These are phyloP conservation scores for Buphagus erythrorhynchus DNA, from an alignment of 2,797 vertebrate species.

Conservation along the genomic window DNA sequence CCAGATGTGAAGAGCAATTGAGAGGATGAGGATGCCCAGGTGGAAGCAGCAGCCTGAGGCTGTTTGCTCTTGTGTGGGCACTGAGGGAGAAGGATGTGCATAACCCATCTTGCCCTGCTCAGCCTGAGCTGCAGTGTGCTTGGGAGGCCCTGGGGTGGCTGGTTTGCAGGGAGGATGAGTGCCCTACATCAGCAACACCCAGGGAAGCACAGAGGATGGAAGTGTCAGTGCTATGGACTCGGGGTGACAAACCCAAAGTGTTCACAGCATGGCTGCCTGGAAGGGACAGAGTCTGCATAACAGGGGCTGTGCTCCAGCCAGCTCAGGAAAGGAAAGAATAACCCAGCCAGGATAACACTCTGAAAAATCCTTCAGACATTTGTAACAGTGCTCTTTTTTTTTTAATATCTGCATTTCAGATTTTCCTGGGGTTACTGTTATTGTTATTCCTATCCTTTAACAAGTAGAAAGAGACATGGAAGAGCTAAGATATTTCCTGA, in stretches of 20 bases:
- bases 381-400: background rate
- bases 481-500: background rate
- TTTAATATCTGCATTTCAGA: background rate
- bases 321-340: background rate
- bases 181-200: background rate
- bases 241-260: background rate
- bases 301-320: background rate
- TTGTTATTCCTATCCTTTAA: background rate
- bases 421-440: background rate
- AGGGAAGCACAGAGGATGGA: background rate
- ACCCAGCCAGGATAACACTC: background rate
- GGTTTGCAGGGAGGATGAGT: fast-evolving
- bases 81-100: background rate
- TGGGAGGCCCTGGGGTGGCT: background rate
- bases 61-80: background rate
- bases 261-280: background rate
- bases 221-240: background rate
- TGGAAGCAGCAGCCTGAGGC: fast-evolving
- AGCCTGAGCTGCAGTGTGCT: background rate
- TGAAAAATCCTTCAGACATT: background rate
- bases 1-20: background rate
- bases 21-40: background rate
- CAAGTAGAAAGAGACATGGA: background rate
- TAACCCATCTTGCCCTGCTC: background rate
- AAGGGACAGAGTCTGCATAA: background rate